Base-by-base conservation (phyloP, 1,140 invertebrate genomes). In the Drosophila neocordata region DNA sequence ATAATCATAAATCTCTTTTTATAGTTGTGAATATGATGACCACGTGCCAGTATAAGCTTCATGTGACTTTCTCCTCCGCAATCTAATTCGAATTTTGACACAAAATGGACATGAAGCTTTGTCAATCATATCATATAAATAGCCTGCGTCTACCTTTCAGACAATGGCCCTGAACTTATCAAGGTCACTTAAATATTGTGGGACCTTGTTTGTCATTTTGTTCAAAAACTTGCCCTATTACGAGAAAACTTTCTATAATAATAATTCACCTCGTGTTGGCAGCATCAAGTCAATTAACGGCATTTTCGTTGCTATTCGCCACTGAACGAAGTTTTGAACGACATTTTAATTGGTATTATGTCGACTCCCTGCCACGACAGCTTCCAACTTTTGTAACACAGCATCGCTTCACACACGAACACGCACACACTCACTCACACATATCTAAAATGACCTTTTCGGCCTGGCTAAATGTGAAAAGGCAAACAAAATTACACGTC, bases 171-270 rank as follows among this genome's bases (percentile, higher is more conserved):
- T 87, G 78, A 78, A 68, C 55, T 52, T 55, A 31, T 27, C 73
- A 87, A 71, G 73, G 69, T 67, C 64, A 59, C 18, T 35, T 13
- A 18, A 57, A 37, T 58, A 34, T 55, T 62, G 52, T 61, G 51
- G 24, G 64, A 83, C 64, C 69, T 64, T 53, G 88, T 87, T 93
- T 93, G 13, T 92, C 90, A 68, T 94, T 92, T 41, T 62, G 72
- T 35, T 51, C n/a, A 56, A 35, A 62, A 75, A 74, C n/a, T 95
- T 90, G 65, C 90, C 89, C 48, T 87, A 87, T 0, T 94, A 93
- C 8, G 95, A 76, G 61, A 80, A 65, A 85, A 66, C 65, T 44
- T 24, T 37, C 41, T 48, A 64, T 73, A 58, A 34, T 56, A 65
- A 81, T 78, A 77, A 88, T 82, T 70, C 52, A 72, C 63, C 69